Conservation (phyloP, 2,113 vertebrate genomes). For the Eulemur rufifrons region DNA sequence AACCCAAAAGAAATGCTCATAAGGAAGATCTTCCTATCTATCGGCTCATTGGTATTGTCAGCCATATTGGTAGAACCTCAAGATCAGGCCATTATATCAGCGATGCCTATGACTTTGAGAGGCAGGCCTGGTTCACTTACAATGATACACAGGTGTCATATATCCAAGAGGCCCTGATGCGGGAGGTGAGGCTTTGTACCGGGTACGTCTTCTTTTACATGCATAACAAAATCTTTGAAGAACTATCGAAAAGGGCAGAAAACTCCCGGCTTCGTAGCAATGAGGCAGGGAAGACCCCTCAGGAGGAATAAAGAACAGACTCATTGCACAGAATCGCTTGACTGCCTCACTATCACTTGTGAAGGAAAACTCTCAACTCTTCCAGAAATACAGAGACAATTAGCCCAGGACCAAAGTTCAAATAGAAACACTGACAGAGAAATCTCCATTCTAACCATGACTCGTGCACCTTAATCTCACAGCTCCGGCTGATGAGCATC, state of each 20-base stretch:
- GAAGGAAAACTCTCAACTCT: not conserved
- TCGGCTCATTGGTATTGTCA: constrained; percentile 56
- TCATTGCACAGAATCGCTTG: not conserved
- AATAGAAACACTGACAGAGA: not conserved
- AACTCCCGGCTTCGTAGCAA: not conserved
- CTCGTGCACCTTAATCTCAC: not conserved
- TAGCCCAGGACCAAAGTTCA: not conserved
- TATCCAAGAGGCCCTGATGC: not conserved
- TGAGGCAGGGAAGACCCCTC: not conserved
- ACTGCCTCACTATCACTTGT: not conserved
- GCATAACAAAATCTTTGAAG: constrained; percentile 66
- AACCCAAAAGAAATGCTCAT: not conserved
- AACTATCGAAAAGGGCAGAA: not conserved
- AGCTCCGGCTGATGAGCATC: not conserved
- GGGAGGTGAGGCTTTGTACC: not conserved
- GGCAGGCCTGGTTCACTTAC: constrained; percentile 38
- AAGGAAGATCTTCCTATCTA: not conserved
- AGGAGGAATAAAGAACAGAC: not conserved
- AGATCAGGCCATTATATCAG: constrained; percentile 64
- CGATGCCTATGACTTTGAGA: constrained; percentile 64
- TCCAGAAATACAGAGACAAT: not conserved
- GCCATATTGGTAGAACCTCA: constrained; percentile 44
- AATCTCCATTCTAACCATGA: not conserved
- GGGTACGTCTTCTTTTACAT: constrained; percentile 74
- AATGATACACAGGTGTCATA: constrained; percentile 20